phyloP scores from a whole-genome alignment of 2,888 invertebrate genomes.

The Pegoplata infirma region DNA sequence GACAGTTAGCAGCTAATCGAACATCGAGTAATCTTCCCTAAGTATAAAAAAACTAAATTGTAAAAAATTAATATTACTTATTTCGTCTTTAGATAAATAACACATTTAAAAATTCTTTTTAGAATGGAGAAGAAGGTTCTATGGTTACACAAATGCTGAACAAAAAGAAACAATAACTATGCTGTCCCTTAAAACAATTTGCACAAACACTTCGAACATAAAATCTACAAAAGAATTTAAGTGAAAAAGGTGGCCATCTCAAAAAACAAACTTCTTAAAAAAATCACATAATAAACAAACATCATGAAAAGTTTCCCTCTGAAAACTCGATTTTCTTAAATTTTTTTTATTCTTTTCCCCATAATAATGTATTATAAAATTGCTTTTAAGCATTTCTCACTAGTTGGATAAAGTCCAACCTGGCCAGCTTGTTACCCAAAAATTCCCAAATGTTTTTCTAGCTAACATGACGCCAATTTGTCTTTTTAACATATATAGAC shows the following conservation, averaged over 20 bases:
- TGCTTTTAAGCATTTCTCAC: no score
- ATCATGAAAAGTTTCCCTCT: no score
- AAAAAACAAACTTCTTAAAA: no score
- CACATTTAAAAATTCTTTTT: background rate
- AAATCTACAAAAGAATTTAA: background rate
- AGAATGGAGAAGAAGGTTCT: background rate
- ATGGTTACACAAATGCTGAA: background rate
- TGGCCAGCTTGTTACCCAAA: background rate
- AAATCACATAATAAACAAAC: no score
- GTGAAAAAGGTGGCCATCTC: background rate
- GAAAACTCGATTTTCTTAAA: no score
- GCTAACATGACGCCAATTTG: slow-evolving; percentile 29
- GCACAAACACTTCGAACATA: background rate
- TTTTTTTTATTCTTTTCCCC: no score
- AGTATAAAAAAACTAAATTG: no score
- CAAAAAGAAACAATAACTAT: background rate
- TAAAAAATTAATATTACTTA: no score
- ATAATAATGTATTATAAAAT: no score
- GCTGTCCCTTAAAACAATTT: slow-evolving; percentile 7
- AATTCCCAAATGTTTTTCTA: background rate
- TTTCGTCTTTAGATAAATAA: background rate
- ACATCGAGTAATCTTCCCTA: no score
- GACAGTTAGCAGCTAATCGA: no score
- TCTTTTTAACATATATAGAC: background rate
- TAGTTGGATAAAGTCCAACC: background rate